Evolutionary conservation across 2,113 vertebrate genomes (phyloP).

Genomic region (Paraplagusia blochii): DNA sequence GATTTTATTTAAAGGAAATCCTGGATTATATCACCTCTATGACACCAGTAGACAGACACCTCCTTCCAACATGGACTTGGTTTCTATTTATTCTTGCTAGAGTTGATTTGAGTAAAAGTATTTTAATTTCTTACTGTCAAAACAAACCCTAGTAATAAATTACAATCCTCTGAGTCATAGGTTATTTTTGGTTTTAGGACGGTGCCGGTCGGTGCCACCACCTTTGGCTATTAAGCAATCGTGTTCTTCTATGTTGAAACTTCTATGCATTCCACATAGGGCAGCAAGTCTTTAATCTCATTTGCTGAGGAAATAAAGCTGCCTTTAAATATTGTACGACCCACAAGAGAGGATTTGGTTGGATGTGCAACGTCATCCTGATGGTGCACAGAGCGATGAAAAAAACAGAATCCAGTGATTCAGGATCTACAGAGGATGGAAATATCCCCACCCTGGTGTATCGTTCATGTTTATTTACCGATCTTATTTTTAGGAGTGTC

Average conservation of each 20-base stretch:
- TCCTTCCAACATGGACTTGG: no score
- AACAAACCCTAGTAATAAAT: not conserved
- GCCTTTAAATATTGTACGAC: constrained; percentile 2
- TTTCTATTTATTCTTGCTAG: no score
- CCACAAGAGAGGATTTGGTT: constrained; percentile 3
- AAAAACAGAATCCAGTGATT: not conserved
- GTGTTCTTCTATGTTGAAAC: constrained; percentile 3
- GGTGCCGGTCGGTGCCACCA: constrained; percentile 15
- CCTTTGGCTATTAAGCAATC: constrained; percentile 34
- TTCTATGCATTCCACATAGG: constrained; percentile 51
- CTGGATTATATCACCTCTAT: no score
- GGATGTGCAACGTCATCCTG: constrained; percentile 27
- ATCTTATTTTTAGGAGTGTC: no score
- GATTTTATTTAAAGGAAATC: no score
- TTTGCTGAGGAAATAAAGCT: constrained; percentile 38
- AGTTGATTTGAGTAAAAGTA: no score
- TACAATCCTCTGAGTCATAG: constrained; percentile 9
- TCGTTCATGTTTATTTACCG: no score
- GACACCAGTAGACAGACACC: no score
- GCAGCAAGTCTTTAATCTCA: constrained; percentile 40
- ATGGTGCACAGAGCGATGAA: constrained; percentile 4
- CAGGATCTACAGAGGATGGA: not conserved
- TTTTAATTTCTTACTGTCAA: not conserved
- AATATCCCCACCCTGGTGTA: not conserved
- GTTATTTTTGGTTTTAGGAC: constrained; percentile 12